These are phyloP conservation scores for Phalloptychus januarius DNA, from an alignment of 2,797 vertebrate genomes.

Conservation along the genomic window DNA sequence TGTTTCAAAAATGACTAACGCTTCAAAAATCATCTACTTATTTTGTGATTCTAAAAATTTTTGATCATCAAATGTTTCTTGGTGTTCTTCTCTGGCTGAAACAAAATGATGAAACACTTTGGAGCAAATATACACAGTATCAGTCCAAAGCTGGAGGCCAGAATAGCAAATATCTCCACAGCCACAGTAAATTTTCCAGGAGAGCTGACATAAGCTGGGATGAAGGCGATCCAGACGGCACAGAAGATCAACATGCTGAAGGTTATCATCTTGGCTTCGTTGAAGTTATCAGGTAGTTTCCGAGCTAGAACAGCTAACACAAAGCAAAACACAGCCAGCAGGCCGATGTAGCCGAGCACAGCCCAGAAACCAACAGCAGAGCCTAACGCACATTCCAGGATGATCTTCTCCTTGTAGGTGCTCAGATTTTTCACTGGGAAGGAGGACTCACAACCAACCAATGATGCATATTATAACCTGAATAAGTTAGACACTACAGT, in stretches of 20 bases:
- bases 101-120: background rate
- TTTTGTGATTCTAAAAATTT: background rate
- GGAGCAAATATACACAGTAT: constrained; percentile 1
- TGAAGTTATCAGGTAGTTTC: too few species aligned
- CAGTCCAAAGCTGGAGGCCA: constrained; percentile 4
- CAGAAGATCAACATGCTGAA: constrained; percentile 22
- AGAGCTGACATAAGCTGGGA: constrained; percentile 2
- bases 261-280: too few species aligned
- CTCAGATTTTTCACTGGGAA: constrained; percentile 7
- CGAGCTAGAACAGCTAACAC: too few species aligned
- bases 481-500: constrained; percentile 62
- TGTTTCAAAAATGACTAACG: background rate
- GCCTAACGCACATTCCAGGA: constrained; percentile 73
- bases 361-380: constrained; percentile 69
- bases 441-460: constrained; percentile 38
- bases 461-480: constrained; percentile 26
- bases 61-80: background rate
- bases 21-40: background rate
- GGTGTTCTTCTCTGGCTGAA: background rate
- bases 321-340: too few species aligned
- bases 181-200: constrained; percentile 3
- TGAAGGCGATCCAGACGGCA: constrained; percentile 55
- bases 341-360: too few species aligned
- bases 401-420: constrained; percentile 63
- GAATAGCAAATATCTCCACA: constrained; percentile 7